Percentiles rank a stretch among this genome's conserved stretches.
Conservation (phyloP, 1,140 invertebrate genomes). For the Eurytemora carolleeae region DNA sequence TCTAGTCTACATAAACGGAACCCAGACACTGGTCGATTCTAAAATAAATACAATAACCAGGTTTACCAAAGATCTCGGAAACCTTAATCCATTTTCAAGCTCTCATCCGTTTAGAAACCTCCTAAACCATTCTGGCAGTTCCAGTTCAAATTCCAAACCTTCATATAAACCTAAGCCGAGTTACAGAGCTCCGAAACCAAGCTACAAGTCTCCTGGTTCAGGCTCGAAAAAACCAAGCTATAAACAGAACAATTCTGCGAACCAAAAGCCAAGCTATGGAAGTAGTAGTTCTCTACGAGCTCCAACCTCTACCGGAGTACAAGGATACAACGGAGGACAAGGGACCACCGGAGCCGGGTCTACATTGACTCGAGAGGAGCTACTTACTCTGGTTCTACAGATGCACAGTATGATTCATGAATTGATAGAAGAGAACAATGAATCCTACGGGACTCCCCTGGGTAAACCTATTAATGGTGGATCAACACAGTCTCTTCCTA, state of each 20-base stretch:
- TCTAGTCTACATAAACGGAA: too few species aligned
- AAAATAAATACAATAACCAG: too few species aligned
- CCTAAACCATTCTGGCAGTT: background rate
- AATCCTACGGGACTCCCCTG: background rate
- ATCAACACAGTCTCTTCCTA: background rate
- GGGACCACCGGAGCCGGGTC: background rate
- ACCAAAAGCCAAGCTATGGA: too few species aligned
- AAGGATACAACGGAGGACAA: background rate
- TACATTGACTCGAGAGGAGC: too few species aligned
- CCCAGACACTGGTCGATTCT: too few species aligned
- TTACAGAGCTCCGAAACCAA: background rate
- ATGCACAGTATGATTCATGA: background rate
- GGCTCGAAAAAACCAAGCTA: too few species aligned
- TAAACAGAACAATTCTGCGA: too few species aligned
- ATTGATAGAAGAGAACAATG: background rate
- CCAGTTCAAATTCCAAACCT: background rate
- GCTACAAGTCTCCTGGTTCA: background rate
- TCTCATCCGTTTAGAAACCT: background rate
- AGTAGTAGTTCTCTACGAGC: background rate
- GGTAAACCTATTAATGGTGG: background rate
- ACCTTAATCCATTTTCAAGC: background rate
- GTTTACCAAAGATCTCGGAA: background rate
- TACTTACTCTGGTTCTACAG: background rate
- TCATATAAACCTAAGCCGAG: background rate
- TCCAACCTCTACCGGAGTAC: background rate